Percentiles rank a stretch among this genome's conserved stretches.
These are phyloP conservation scores for Epistrophe eligans DNA, from an alignment of 2,888 invertebrate genomes.

Conservation along the genomic window DNA sequence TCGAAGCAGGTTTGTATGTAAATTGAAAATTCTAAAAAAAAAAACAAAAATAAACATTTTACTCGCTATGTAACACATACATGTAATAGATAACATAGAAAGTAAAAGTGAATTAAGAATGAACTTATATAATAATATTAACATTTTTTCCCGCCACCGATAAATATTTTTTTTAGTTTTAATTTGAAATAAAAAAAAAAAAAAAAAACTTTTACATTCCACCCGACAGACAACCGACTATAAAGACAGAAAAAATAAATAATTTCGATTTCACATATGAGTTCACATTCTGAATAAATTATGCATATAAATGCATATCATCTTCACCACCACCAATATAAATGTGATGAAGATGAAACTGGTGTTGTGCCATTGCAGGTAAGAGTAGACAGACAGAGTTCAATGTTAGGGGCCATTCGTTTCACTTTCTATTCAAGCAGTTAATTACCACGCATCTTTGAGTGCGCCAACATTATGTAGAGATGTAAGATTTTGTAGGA, in stretches of 20 bases:
- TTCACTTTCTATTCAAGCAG: conserved; percentile 62
- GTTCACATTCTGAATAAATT: conserved; percentile 36
- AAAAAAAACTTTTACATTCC: conserved; percentile 4
- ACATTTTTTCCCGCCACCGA: background rate
- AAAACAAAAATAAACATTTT: too few species aligned
- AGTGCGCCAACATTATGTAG: background rate
- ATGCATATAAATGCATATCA: conserved; percentile 24
- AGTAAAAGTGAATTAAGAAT: conserved; percentile 21
- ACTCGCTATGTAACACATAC: too few species aligned
- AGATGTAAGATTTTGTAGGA: background rate
- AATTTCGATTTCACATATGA: conserved; percentile 53
- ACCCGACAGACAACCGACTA: background rate
- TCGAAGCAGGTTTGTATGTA: too few species aligned
- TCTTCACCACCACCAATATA: background rate
- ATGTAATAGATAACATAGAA: background rate
- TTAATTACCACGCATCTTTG: conserved; percentile 55
- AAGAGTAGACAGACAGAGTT: conserved; percentile 11
- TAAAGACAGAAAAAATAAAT: conserved; percentile 18
- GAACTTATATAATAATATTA: background rate
- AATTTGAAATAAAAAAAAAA: background rate
- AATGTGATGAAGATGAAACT: conserved; percentile 17
- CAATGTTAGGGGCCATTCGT: conserved; percentile 61
- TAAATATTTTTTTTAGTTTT: background rate
- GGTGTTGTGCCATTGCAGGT: background rate
- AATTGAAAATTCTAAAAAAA: too few species aligned